A percentile compares a stretch with the other conserved stretches of the same genome.
These are phyloP conservation scores for Myotis daubentonii DNA, from an alignment of 2,797 vertebrate species.

Conservation along the genomic window DNA sequence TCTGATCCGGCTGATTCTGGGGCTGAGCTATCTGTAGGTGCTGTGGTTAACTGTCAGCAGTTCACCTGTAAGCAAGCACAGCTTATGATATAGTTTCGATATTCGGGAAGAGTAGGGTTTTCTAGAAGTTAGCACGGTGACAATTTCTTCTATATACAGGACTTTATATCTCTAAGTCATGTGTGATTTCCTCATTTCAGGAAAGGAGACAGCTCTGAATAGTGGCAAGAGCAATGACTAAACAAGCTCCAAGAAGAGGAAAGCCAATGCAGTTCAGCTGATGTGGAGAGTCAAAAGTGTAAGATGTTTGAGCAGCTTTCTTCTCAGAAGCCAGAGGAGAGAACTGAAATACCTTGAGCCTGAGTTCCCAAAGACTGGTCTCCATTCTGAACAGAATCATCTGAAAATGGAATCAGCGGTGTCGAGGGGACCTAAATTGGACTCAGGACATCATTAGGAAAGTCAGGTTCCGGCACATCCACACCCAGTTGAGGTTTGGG, in stretches of 20 bases:
- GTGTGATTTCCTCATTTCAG: background rate
- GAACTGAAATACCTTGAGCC: background rate
- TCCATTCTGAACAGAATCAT: background rate
- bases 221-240: background rate
- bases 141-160: background rate
- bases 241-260: background rate
- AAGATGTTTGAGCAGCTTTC: background rate
- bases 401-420: background rate
- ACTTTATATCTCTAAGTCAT: background rate
- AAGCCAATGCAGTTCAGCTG: background rate
- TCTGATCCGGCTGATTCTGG: background rate
- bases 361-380: background rate
- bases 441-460: background rate
- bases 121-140: background rate
- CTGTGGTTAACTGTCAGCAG: background rate
- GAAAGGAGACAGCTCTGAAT: background rate
- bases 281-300: background rate
- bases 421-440: background rate
- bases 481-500: too few species aligned
- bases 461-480: background rate
- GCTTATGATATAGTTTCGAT: background rate
- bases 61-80: background rate
- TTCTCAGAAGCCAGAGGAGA: background rate
- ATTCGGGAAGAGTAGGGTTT: background rate
- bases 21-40: background rate